These are phyloP conservation scores for Keiferia lycopersicella DNA, from an alignment of 2,888 invertebrate genomes.

Conservation along the genomic window DNA sequence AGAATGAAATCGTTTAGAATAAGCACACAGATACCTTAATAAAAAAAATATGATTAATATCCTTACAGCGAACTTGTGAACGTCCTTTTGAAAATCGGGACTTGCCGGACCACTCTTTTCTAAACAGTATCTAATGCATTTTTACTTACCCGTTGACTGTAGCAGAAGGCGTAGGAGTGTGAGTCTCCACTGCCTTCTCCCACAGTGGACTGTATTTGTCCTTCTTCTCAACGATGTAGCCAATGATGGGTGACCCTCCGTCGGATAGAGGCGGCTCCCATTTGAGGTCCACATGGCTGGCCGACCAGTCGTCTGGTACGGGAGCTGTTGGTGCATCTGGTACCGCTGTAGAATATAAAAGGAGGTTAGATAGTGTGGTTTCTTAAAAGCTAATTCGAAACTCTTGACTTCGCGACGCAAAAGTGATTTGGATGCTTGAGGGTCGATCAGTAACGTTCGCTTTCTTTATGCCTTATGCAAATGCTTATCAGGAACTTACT, in stretches of 20 bases:
- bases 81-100: too few species aligned
- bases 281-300: constrained; percentile 93
- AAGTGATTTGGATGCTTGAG: too few species aligned
- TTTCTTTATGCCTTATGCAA: neutral
- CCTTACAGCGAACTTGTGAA: too few species aligned
- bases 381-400: neutral
- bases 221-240: constrained; percentile 96
- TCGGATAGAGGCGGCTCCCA: constrained; percentile 95
- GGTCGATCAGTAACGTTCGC: too few species aligned
- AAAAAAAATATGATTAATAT: too few species aligned
- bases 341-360: constrained; percentile 81
- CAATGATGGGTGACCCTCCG: constrained; percentile 96
- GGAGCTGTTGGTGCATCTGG: constrained; percentile 95
- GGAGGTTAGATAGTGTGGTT: neutral
- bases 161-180: constrained; percentile 86
- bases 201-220: constrained; percentile 95
- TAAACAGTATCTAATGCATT: too few species aligned
- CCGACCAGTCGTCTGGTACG: constrained; percentile 95
- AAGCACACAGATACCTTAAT: too few species aligned
- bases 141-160: constrained; percentile 87
- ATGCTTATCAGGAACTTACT: constrained; percentile 80
- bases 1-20: neutral
- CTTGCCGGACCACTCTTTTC: too few species aligned
- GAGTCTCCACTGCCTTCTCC: constrained; percentile 95
- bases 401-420: too few species aligned